phyloP scores from a whole-genome alignment of 2,797 vertebrate species.

The Nannoperca australis region DNA sequence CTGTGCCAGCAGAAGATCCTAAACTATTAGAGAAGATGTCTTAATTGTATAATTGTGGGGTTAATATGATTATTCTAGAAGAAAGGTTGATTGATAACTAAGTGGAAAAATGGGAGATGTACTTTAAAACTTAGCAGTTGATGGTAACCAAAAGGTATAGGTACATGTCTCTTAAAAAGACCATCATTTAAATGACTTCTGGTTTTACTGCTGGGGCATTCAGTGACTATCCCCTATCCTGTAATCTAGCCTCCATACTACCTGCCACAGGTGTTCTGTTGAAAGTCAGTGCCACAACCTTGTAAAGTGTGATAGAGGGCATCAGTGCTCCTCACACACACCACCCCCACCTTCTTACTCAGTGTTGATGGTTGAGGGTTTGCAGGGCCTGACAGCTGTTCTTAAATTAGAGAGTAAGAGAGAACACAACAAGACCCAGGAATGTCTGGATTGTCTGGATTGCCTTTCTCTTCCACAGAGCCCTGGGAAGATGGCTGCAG shows the following conservation, averaged over 20 bases:
- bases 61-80: background rate
- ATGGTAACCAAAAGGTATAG: background rate
- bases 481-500: slow-evolving; percentile 78
- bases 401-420: slow-evolving; percentile 87
- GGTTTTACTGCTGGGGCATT: slow-evolving; percentile 47
- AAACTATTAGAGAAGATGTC: background rate
- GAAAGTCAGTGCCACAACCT: slow-evolving; percentile 45
- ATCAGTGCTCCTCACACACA: slow-evolving; percentile 43
- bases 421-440: slow-evolving; percentile 79
- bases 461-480: slow-evolving; percentile 74
- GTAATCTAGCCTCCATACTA: slow-evolving; percentile 69
- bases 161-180: slow-evolving; percentile 7
- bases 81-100: background rate
- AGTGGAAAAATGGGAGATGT: background rate
- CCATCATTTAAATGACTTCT: slow-evolving; percentile 45
- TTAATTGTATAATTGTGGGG: background rate
- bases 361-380: slow-evolving; percentile 82
- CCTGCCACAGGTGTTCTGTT: slow-evolving; percentile 74
- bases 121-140: background rate
- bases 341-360: slow-evolving; percentile 44
- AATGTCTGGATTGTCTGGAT: slow-evolving; percentile 86
- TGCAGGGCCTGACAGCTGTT: slow-evolving; percentile 85
- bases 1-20: background rate
- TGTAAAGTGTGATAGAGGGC: slow-evolving; percentile 68
- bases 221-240: slow-evolving; percentile 56